A percentile compares a stretch with the other conserved stretches of the same genome.
Conservation (phyloP, 1,140 invertebrate genomes). For the Anastrepha obliqua region DNA sequence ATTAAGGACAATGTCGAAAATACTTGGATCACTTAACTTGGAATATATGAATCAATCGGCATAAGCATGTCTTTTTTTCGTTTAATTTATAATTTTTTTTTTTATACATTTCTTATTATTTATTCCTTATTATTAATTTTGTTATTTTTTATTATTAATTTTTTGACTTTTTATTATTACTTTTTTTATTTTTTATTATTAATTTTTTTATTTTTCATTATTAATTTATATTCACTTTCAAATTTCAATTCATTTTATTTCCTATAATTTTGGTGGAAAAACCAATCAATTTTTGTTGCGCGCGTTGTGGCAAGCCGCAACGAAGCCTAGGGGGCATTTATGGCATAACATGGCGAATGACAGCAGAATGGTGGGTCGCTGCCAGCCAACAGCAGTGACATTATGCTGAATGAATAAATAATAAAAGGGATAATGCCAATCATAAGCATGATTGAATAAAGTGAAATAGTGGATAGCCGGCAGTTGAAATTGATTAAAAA, state of each 20-base stretch:
- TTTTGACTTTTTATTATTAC: not conserved
- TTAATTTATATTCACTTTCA: not conserved
- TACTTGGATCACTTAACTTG: too few species aligned
- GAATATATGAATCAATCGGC: too few species aligned
- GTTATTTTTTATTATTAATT: not conserved
- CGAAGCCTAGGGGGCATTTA: not conserved
- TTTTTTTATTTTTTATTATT: not conserved
- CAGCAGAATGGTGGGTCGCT: not conserved
- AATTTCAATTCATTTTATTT: not conserved
- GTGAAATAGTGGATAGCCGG: not conserved
- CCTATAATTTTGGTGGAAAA: not conserved
- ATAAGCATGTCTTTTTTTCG: too few species aligned
- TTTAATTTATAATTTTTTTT: too few species aligned
- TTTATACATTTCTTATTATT: too few species aligned
- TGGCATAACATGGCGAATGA: not conserved
- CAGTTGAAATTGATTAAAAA: conserved; percentile 15
- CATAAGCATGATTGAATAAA: conserved; percentile 18
- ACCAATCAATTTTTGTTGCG: conserved; percentile 5
- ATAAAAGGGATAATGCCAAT: conserved; percentile 13
- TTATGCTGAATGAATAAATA: conserved; percentile 4
- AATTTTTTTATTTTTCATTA: not conserved
- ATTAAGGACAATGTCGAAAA: too few species aligned
- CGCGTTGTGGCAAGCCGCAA: not conserved
- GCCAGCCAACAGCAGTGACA: conserved; percentile 26
- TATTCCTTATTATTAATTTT: not conserved